phyloP scores from a whole-genome alignment of 2,113 vertebrate species.

The Epinephelus cyanopodus region DNA sequence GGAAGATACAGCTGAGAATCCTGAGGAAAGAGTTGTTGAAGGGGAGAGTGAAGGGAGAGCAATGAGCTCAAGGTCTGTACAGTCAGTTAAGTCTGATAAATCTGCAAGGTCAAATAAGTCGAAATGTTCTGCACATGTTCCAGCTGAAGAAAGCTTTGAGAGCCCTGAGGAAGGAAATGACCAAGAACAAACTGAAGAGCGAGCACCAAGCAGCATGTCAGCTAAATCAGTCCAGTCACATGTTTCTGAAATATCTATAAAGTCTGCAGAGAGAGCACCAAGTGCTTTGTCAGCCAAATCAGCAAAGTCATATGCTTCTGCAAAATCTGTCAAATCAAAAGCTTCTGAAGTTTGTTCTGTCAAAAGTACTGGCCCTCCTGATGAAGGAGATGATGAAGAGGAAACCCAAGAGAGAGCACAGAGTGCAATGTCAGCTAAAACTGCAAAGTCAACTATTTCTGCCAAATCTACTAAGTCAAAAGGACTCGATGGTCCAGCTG shows the following conservation, averaged over 20 bases:
- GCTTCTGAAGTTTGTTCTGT: too few relatives aligned
- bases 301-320: conserved; percentile 36
- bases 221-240: conserved; percentile 56
- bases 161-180: neutral
- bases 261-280: conserved; percentile 9
- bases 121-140: neutral
- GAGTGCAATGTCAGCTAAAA: too few relatives aligned
- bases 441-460: too few relatives aligned
- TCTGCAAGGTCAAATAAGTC: neutral
- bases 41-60: conserved; percentile 38
- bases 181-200: conserved; percentile 19
- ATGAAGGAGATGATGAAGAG: too few relatives aligned
- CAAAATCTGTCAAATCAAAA: conserved; percentile 17
- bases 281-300: conserved; percentile 49
- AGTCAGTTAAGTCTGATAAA: neutral
- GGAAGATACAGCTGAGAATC: neutral
- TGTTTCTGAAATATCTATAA: conserved; percentile 38
- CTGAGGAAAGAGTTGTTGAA: neutral
- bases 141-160: neutral
- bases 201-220: conserved; percentile 48
- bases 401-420: too few relatives aligned
- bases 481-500: neutral
- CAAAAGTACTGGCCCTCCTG: too few relatives aligned
- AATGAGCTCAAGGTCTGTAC: conserved; percentile 54
- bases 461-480: too few relatives aligned